Conservation (phyloP, 64 coral and sea anemone genomes). For the Porites australiensis region DNA sequence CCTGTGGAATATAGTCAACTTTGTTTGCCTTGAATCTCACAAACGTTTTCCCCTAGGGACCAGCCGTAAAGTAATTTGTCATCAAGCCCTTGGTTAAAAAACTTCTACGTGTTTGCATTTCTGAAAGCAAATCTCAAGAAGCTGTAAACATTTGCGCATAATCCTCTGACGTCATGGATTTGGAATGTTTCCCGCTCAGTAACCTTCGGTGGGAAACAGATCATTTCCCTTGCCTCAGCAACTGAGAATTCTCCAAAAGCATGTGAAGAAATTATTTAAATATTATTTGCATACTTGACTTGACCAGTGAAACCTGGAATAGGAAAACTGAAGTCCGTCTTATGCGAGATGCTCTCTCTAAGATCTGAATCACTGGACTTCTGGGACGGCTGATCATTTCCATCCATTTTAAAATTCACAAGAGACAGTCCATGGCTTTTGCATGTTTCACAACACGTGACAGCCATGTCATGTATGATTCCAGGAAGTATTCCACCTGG, state of each 20-base stretch:
- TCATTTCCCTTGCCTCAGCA: too few relatives aligned
- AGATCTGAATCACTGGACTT: not conserved
- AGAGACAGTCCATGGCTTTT: not conserved
- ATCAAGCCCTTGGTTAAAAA: too few relatives aligned
- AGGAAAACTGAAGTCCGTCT: not conserved
- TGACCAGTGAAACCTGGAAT: not conserved
- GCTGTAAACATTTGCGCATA: too few relatives aligned
- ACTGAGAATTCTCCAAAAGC: not conserved
- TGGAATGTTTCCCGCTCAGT: too few relatives aligned
- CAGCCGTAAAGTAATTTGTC: too few relatives aligned
- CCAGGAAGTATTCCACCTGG: slow-evolving; percentile 58
- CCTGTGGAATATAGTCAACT: too few relatives aligned
- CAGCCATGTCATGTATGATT: slow-evolving; percentile 42
- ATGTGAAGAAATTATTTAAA: not conserved
- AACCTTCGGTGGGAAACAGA: too few relatives aligned
- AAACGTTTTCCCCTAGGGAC: too few relatives aligned
- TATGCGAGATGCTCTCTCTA: not conserved
- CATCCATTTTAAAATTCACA: slow-evolving; percentile 9
- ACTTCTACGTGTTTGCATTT: too few relatives aligned
- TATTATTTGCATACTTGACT: not conserved
- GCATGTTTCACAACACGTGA: slow-evolving; percentile 51
- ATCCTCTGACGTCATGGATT: too few relatives aligned
- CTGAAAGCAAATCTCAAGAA: too few relatives aligned
- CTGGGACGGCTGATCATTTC: not conserved
- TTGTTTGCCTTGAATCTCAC: too few relatives aligned